These are phyloP conservation scores for Sorex fumeus DNA, from an alignment of 2,113 vertebrate species.

Conservation along the genomic window DNA sequence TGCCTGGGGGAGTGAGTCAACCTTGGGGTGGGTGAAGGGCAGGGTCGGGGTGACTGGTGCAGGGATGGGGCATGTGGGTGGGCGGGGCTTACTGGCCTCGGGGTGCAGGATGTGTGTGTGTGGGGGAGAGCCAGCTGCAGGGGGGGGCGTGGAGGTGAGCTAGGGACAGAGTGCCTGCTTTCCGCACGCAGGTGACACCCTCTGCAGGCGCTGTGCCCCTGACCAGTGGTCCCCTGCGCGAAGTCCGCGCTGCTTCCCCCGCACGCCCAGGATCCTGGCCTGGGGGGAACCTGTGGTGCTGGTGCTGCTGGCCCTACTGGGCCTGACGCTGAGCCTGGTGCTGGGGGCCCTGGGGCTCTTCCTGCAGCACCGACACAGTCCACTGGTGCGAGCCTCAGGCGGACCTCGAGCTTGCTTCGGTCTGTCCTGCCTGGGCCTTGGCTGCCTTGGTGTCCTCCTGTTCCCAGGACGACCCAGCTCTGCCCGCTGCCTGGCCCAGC, in stretches of 20 bases:
- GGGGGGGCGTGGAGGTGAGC: neutral
- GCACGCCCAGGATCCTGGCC: conserved; percentile 86
- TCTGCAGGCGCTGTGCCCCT: conserved; percentile 87
- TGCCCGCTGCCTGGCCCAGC: conserved; percentile 87
- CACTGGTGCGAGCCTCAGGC: conserved; percentile 88
- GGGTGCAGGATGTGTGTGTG: neutral
- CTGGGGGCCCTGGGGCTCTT: conserved; percentile 85
- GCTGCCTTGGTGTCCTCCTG: conserved; percentile 88
- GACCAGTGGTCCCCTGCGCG: conserved; percentile 89
- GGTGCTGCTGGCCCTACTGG: conserved; percentile 75
- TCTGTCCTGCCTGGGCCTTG: conserved; percentile 86
- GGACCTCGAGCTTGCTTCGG: conserved; percentile 86
- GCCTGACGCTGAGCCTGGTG: conserved; percentile 78
- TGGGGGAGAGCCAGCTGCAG: neutral
- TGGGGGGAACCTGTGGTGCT: conserved; percentile 87
- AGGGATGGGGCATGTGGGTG: too few relatives aligned
- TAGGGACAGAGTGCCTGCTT: neutral
- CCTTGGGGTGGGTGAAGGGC: too few relatives aligned
- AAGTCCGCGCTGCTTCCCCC: conserved; percentile 87
- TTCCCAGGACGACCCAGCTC: conserved; percentile 89
- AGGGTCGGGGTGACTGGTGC: too few relatives aligned
- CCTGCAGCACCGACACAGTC: conserved; percentile 82
- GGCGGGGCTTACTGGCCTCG: too few relatives aligned
- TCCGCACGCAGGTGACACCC: conserved; percentile 87
- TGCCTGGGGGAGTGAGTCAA: too few relatives aligned